Conservation (phyloP, 2,113 vertebrate genomes). For the Anolis carolinensis region DNA sequence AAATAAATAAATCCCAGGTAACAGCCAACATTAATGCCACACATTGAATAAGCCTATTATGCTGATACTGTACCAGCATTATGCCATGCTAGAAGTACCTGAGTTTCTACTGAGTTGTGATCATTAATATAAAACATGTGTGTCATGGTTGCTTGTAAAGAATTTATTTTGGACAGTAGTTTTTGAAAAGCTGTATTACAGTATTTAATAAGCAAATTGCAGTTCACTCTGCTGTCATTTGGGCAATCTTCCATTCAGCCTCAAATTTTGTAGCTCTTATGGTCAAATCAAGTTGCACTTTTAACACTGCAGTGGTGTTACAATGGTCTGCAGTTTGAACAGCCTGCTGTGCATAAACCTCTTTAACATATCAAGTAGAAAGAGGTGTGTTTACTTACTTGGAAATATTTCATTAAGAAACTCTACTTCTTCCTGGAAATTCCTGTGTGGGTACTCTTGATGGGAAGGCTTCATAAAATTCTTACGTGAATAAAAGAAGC, state of each 20-base stretch:
- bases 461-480: constrained; percentile 99
- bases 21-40: too few relatives aligned
- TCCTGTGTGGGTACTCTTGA: constrained; percentile 99
- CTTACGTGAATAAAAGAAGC: constrained; percentile 99
- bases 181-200: not conserved
- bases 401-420: constrained; percentile 99
- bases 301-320: not conserved
- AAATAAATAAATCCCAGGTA: too few relatives aligned
- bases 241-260: not conserved
- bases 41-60: too few relatives aligned
- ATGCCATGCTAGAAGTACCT: too few relatives aligned
- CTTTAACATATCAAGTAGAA: not conserved
- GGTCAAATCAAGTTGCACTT: not conserved
- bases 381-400: constrained; percentile 78
- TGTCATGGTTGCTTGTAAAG: not conserved
- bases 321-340: not conserved
- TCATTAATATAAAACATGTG: not conserved
- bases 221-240: not conserved
- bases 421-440: constrained; percentile 99
- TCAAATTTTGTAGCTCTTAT: not conserved
- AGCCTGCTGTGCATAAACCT: not conserved
- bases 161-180: not conserved
- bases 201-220: not conserved
- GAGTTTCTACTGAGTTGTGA: not conserved
- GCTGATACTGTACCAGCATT: too few relatives aligned